Evolutionary conservation across 1,140 invertebrate genomes (phyloP), one percentile per base, ranked within the genome.

Genomic region (Brachionus paranguensis): DNA sequence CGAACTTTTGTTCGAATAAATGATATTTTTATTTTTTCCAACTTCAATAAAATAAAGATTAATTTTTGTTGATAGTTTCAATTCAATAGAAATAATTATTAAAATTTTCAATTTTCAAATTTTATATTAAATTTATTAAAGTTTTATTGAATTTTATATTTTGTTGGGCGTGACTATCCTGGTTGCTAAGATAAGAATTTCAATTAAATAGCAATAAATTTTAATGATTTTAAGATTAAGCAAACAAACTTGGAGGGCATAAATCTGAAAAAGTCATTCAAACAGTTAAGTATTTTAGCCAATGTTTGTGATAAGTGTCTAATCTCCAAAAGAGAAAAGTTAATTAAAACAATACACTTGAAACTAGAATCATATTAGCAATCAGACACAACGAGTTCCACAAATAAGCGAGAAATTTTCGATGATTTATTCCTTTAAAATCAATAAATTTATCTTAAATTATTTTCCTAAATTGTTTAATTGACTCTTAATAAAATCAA

Each of bases 361-460:
- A 41, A 41, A 29, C 8, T 29, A 14, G 33, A 72, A 45, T 72
- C 68, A 20, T 43, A 72, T 72, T 45, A 72, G n/a, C 41, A 41
- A 41, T 17, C 68, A 72, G 68, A 43, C 29, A 43, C n/a, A 41
- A 20, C 7, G 17, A 72, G 68, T 72, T 72, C 29, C 68, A 27
- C 53, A 60, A 37, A 60, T 20, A 60, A 60, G 53, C 17, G n/a
- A 17, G 20, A 60, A 60, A 20, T 24, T 8, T 60, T 60, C 2
- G 53, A 60, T 60, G 53, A 60, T 60, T 60, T 60, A 60, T 60
- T 60, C 17, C 20, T 24, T 60, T 60, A 72, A 72, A 72, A 72
- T 72, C 68, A 72, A 72, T 72, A 72, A 72, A 72, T 43, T 72
- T 72, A 72, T 72, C 68, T 72, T 72, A 20, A 72, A 72, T 72